Conservation (phyloP, 2,797 vertebrate species). For the Fringilla coelebs region DNA sequence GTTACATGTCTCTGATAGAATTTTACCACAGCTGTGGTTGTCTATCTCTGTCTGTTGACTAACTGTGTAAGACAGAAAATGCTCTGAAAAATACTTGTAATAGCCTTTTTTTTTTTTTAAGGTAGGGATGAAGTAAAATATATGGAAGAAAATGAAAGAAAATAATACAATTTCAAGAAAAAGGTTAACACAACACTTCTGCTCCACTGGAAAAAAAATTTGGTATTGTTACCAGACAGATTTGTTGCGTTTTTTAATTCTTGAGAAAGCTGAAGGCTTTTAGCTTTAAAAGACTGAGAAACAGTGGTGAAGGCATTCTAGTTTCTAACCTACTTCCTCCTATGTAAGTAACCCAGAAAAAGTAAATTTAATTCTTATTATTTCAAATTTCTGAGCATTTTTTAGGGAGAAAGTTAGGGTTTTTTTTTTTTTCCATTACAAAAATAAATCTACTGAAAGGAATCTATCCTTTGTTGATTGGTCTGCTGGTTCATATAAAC, state of each 20-base stretch:
- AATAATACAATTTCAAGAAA: neutral
- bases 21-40: neutral
- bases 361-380: neutral
- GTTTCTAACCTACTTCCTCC: neutral
- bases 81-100: neutral
- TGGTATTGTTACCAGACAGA: neutral
- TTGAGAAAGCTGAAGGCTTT: neutral
- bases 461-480: neutral
- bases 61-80: neutral
- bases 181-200: neutral
- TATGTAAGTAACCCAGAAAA: neutral
- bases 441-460: neutral
- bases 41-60: neutral
- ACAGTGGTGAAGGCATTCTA: neutral
- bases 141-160: neutral
- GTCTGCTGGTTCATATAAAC: neutral
- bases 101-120: neutral
- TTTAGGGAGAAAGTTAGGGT: neutral
- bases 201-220: neutral
- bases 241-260: accelerated
- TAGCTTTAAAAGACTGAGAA: neutral
- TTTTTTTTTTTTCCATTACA: neutral
- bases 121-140: neutral
- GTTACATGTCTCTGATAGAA: neutral
- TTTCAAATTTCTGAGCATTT: neutral